phyloP scores from a whole-genome alignment of 2,113 vertebrate genomes.

The Apeltes quadracus region DNA sequence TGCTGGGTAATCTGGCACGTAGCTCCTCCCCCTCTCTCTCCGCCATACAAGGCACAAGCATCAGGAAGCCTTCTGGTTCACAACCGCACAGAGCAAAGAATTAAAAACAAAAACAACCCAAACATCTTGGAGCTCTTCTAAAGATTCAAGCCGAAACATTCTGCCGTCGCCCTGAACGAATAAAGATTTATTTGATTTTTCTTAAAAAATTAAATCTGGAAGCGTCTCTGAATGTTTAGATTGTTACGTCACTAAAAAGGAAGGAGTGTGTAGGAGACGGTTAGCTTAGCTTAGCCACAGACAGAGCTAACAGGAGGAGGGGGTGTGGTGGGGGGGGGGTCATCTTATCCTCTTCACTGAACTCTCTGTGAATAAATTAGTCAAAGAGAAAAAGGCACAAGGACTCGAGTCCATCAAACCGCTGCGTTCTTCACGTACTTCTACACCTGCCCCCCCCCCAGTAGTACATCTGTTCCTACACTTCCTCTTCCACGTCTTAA shows the following conservation, averaged over 20 bases:
- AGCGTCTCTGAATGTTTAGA: neutral
- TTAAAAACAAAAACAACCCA: neutral
- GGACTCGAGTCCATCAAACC: conserved; percentile 18
- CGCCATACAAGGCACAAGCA: too few relatives aligned
- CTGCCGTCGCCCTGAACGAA: neutral
- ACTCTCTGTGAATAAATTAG: conserved; percentile 38
- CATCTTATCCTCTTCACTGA: conserved; percentile 11
- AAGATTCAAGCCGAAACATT: neutral
- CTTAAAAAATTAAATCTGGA: neutral
- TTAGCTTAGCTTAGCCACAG: neutral
- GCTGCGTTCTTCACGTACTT: conserved; percentile 45
- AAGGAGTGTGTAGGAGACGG: neutral
- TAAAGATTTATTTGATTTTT: neutral
- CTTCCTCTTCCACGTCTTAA: neutral
- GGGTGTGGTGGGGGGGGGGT: too few relatives aligned
- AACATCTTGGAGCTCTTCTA: conserved; percentile 36
- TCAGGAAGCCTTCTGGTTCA: too few relatives aligned
- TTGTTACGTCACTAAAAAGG: neutral
- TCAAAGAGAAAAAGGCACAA: conserved; percentile 46
- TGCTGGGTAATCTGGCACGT: conserved; percentile 37
- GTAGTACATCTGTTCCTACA: conserved; percentile 26
- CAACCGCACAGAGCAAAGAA: neutral
- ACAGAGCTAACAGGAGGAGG: too few relatives aligned
- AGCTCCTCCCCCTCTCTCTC: conserved; percentile 26
- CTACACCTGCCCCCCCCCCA: conserved; percentile 13